Evolutionary conservation across 1,140 invertebrate species (phyloP), one percentile per base, ranked within the genome.

Genomic region (Reticulitermes speratus): DNA sequence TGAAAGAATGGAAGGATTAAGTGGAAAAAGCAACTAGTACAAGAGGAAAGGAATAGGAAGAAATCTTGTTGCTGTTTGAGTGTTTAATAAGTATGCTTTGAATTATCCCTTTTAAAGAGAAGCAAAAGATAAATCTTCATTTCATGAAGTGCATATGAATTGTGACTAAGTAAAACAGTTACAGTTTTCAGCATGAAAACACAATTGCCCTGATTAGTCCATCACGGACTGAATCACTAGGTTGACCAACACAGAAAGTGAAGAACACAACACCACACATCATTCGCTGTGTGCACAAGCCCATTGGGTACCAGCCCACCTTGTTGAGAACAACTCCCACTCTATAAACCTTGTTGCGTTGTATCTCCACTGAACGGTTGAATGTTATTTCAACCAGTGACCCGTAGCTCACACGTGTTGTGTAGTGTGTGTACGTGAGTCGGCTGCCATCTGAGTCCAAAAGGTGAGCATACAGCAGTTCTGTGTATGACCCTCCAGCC

Each of bases 301-400:
- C 95, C 90, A 94, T 94, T 21, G 95, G 95, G 91, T 96, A 96
- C 92, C 94, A 95, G 25, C 96, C 96, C 87, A 93, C 91, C 90
- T 96, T 96, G 90, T 96, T 96, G 90, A 97, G 94, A 82, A 96
- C 95, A 23, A 96, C 95, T 25, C 94, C 95, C 86, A 97, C 94
- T 90, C 95, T 94, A 90, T 96, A 96, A 75, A 94, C 94, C 92
- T 95, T 96, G 89, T 95, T 94, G 86, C 94, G 93, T 89, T 95
- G 95, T 89, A 94, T 95, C 90, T 94, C 94, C 32, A 96, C 93
- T 21, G 95, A 94, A 45, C 95, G 91, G 91, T 96, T 96, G 90
- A 96, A 96, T 85, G 93, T 94, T 87, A 97, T 95, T 89, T 96
- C 95, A 85, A 96, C 93, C 87, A 96, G 91, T 59, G 93, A 94